Conservation (phyloP, 1,140 invertebrate genomes). For the Sarcophaga bullata region DNA sequence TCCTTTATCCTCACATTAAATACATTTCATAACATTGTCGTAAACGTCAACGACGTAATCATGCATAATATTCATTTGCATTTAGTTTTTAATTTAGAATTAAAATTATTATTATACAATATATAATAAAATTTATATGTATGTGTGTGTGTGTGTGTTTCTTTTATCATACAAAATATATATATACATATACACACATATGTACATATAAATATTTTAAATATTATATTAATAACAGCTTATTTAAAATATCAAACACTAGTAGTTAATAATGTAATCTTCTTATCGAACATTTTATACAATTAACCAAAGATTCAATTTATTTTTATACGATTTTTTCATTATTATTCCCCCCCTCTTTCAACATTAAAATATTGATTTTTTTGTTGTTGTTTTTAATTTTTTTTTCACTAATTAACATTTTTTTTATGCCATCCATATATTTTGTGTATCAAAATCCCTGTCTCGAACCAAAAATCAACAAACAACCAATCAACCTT, state of each 20-base stretch:
- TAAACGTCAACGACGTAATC: not conserved
- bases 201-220: not conserved
- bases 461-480: not conserved
- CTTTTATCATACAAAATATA: not conserved
- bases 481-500: not conserved
- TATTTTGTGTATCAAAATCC: not conserved
- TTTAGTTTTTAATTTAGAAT: not conserved
- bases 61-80: not conserved
- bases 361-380: not conserved
- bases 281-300: not conserved
- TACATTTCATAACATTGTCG: not conserved
- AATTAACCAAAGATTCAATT: not conserved
- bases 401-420: not conserved
- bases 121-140: not conserved
- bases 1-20: not conserved
- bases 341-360: not conserved
- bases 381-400: not conserved
- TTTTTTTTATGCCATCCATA: constrained; percentile 14
- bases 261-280: not conserved
- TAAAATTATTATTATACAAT: not conserved
- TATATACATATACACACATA: not conserved
- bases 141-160: not conserved
- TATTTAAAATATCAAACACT: not conserved
- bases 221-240: not conserved
- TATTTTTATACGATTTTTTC: constrained; percentile 1